Conservation (phyloP, 35 echinoderm and acorn worm genomes). For the Apostichopus japonicus region DNA sequence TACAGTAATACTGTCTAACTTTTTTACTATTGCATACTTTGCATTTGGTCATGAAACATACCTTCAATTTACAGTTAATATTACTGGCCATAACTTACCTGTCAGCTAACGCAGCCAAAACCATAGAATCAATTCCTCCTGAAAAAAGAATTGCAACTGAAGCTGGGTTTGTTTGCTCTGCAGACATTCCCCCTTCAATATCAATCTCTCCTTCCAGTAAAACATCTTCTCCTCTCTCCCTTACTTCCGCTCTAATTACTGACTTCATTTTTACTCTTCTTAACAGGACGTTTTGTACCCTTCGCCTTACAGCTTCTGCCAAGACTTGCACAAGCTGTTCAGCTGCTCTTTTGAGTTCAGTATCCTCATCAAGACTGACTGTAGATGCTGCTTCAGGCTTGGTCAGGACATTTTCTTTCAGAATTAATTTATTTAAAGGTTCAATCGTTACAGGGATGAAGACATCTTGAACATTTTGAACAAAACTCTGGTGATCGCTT, state of each 20-base stretch:
- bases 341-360: conserved; percentile 50
- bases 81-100: conserved; percentile 52
- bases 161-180: not conserved
- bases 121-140: conserved; percentile 96
- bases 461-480: conserved; percentile 8
- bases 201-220: not conserved
- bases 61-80: no score
- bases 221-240: not conserved
- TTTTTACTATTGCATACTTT: no score
- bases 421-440: conserved; percentile 33
- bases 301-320: conserved; percentile 63
- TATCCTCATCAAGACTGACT: not conserved
- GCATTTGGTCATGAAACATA: no score
- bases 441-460: not conserved
- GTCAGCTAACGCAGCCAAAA: conserved; percentile 88
- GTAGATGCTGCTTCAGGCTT: not conserved
- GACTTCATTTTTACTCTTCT: not conserved
- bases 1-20: no score
- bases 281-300: conserved; percentile 74
- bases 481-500: not conserved
- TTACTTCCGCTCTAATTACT: not conserved
- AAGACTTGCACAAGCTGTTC: conserved; percentile 67
- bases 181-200: not conserved
- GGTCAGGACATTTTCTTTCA: no score
- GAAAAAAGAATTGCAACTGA: conserved; percentile 90